Conservation (phyloP, 2,888 invertebrate genomes). For the Phalera bucephala region DNA sequence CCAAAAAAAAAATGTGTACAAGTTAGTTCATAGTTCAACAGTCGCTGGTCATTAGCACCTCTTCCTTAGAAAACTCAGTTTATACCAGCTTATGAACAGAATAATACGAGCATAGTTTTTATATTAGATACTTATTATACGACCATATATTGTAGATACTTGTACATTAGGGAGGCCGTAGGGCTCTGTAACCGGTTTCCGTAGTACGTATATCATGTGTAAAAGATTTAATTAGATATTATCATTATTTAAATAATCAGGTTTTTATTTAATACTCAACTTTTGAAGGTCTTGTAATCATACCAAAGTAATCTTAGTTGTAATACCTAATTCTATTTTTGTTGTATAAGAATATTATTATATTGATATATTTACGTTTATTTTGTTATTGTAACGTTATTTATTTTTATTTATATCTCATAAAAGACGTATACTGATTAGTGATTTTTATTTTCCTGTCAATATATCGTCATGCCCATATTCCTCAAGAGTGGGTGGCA, state of each 20-base stretch:
- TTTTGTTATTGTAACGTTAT: conserved; percentile 16
- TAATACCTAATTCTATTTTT: conserved; percentile 11
- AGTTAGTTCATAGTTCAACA: too few relatives aligned
- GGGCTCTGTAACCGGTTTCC: conserved; percentile 40
- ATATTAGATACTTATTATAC: conserved; percentile 66
- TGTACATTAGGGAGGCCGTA: conserved; percentile 42
- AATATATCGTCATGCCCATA: too few relatives aligned
- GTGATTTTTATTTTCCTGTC: conserved; percentile 19
- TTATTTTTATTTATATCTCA: conserved; percentile 25
- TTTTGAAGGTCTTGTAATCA: conserved; percentile 18
- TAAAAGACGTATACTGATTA: conserved; percentile 31
- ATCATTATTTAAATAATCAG: conserved; percentile 23
- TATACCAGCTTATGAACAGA: conserved; percentile 68
- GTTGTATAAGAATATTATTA: conserved; percentile 15
- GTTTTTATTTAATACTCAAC: conserved; percentile 21
- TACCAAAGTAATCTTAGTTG: conserved; percentile 30
- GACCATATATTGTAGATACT: conserved; percentile 48
- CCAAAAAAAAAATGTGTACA: too few relatives aligned
- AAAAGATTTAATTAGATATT: conserved; percentile 18
- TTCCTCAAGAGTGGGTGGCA: too few relatives aligned
- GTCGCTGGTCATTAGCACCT: too few relatives aligned
- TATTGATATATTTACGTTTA: conserved; percentile 3
- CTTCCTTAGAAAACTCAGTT: conserved; percentile 8
- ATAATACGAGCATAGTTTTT: conserved; percentile 72
- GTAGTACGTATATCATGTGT: conserved; percentile 32